Evolutionary conservation across 2,888 invertebrate species (phyloP), one percentile per base, ranked within the genome.

Genomic region (Ormyrus nitidulus): DNA sequence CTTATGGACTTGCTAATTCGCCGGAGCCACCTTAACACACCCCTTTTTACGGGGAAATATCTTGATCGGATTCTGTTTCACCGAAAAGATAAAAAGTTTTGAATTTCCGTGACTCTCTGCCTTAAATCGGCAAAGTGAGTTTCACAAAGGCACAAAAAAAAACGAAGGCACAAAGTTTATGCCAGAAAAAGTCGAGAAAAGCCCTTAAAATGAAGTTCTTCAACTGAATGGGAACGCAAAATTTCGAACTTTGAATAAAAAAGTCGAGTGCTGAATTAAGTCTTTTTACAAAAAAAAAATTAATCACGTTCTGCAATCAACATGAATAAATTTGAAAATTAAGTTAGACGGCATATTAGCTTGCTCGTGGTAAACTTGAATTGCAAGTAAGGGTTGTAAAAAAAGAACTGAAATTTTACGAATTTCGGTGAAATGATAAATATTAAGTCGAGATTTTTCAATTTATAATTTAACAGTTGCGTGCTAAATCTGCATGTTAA

Each of bases 21-120:
- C n/a, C n/a, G n/a, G n/a, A n/a, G n/a, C n/a, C 13, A 34, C 3
- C n/a, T 59, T 34, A 7, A 54, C 46, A 59, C 34, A 11, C 11
- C 6, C 44, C 6, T 71, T n/a, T 53, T 51, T 72, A 53, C 6
- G n/a, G 19, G 11, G 4, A 5, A 54, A 44, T 73, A 74, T 19
- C 58, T 66, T 13, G 56, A 74, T 66, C 5, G 56, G 48, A 74
- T 64, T 66, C 48, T 66, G 58, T 74, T 73, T n/a, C 74, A 58
- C 19, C 10, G 34, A 46, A 58, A 58, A 65, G 56, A 64, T 56
- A 70, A 56, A 70, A 70, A 54, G 70, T 74, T 65, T 34, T 56
- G 34, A 34, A 48, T 74, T 74, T 74, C 64, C 49, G 54, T 54
- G 56, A 74, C 65, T 58, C 65, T 58, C 49, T 48, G 3, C 13